Evolutionary conservation across 2,797 vertebrate genomes (phyloP).

Genomic region (Manis javanica): DNA sequence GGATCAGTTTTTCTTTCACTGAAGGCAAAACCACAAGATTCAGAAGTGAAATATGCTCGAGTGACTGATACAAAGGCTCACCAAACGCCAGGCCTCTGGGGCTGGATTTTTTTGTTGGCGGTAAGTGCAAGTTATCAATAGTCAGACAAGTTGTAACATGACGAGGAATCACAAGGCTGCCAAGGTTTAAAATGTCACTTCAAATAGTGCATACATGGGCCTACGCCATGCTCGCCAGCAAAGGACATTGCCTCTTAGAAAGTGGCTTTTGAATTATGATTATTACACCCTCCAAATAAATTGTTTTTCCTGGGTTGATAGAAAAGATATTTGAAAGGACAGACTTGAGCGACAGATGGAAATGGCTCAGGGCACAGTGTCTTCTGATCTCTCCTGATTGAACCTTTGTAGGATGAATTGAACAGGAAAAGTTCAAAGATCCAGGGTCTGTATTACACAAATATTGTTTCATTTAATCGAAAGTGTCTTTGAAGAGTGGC

Average conservation of each 20-base stretch:
- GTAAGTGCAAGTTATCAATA: slow-evolving; percentile 72
- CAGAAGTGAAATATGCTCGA: slow-evolving; percentile 84
- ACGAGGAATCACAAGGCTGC: slow-evolving; percentile 68
- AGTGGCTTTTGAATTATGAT: slow-evolving; percentile 80
- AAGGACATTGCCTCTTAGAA: slow-evolving; percentile 72
- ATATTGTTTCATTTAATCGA: slow-evolving; percentile 90
- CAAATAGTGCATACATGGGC: slow-evolving; percentile 67
- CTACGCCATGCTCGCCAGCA: neutral
- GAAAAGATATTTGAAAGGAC: slow-evolving; percentile 85
- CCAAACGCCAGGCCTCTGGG: slow-evolving; percentile 48
- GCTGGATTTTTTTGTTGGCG: slow-evolving; percentile 68
- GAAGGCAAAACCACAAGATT: slow-evolving; percentile 86
- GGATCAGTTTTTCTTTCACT: slow-evolving; percentile 91
- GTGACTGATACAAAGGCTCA: slow-evolving; percentile 82
- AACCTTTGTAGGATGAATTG: slow-evolving; percentile 91
- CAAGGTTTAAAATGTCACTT: slow-evolving; percentile 79
- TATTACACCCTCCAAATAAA: slow-evolving; percentile 84
- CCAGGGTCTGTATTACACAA: slow-evolving; percentile 85
- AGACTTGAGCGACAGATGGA: slow-evolving; percentile 84
- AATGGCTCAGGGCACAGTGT: slow-evolving; percentile 74
- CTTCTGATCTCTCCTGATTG: slow-evolving; percentile 93
- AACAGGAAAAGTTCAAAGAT: slow-evolving; percentile 93
- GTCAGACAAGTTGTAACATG: slow-evolving; percentile 74
- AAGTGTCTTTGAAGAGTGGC: slow-evolving; percentile 92
- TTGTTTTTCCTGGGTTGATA: slow-evolving; percentile 80